Base-by-base conservation (phyloP, 2,113 vertebrate species). In the Holacanthus passer region DNA sequence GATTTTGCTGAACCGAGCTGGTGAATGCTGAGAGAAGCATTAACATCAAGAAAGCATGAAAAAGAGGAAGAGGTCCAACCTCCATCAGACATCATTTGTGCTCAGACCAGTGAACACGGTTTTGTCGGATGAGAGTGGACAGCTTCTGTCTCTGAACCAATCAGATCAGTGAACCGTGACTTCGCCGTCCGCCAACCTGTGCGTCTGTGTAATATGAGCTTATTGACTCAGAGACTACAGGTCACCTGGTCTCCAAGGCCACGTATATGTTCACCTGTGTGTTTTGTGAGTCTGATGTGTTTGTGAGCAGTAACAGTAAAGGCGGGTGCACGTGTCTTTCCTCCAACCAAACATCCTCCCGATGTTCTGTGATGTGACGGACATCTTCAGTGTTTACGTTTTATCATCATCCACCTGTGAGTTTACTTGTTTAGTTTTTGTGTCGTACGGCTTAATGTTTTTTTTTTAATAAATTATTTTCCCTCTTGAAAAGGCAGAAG, bases 111-210 rank as follows among this genome's bases (percentile, higher is more conserved):
- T 67, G 76, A 79, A 50, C 41, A 37, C 27, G 27, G 45, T 75
- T 0, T 39, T 63, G 56, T 48, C 45, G 31, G 48, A 87, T 72
- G 52, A 67, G 62, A 71, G 50, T 3, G 73, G 79, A 85, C 77
- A 59, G 73, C 74, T 55, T 58, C 76, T 31, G 31, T 59, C 68
- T 50, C 79, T 85, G 14, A 81, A 48, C 86, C 87, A 86, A 71
- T 89, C 76, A 74, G 73, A 81, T 71, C 63, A 68, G 53, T 77
- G 80, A 82, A 85, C 77, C 70, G 5, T 73, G 79, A 68, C 67
- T 56, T 74, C 56, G 29, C 71, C n/a, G 1, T 37, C 56, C n/a
- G 19, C 14, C 27, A 13, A 8, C 45, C 16, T 11, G 16, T 32
- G 35, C 27, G 16, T 67, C 60, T 62, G 55, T 66, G 43, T 55